Conservation (phyloP, 2,113 vertebrate genomes). For the Elephantulus edwardii region DNA sequence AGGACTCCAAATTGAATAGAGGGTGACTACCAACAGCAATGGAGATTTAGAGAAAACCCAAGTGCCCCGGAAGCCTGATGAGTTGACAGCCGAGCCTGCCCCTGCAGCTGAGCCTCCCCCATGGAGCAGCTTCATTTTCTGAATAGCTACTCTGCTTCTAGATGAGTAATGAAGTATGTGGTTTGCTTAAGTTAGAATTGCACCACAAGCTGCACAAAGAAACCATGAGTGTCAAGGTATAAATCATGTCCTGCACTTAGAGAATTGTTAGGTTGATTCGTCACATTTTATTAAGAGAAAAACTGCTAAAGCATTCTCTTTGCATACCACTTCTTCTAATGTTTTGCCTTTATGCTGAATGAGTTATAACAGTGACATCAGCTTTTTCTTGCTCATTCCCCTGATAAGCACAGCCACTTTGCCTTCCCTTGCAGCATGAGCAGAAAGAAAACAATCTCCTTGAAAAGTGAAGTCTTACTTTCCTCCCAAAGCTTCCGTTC, state of each 20-base stretch:
- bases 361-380: constrained; percentile 50
- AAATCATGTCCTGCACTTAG: constrained; percentile 71
- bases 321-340: constrained; percentile 41
- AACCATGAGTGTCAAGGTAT: constrained; percentile 71
- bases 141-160: constrained; percentile 77
- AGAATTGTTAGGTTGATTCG: constrained; percentile 60
- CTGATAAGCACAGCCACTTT: constrained; percentile 42
- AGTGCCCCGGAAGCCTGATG: not conserved
- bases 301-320: constrained; percentile 40
- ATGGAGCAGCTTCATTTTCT: constrained; percentile 75
- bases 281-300: constrained; percentile 49
- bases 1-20: not conserved
- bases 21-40: not conserved
- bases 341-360: constrained; percentile 47
- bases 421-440: constrained; percentile 41
- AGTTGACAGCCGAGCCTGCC: constrained; percentile 67
- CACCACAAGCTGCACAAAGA: constrained; percentile 80
- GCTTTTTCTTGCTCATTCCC: constrained; percentile 45
- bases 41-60: not conserved
- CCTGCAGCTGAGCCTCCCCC: constrained; percentile 74
- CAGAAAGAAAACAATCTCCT: constrained; percentile 37
- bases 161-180: constrained; percentile 75
- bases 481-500: constrained; percentile 14
- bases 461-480: not conserved
- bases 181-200: constrained; percentile 81